phyloP scores from a whole-genome alignment of 2,888 invertebrate species.

The Blera fallax region DNA sequence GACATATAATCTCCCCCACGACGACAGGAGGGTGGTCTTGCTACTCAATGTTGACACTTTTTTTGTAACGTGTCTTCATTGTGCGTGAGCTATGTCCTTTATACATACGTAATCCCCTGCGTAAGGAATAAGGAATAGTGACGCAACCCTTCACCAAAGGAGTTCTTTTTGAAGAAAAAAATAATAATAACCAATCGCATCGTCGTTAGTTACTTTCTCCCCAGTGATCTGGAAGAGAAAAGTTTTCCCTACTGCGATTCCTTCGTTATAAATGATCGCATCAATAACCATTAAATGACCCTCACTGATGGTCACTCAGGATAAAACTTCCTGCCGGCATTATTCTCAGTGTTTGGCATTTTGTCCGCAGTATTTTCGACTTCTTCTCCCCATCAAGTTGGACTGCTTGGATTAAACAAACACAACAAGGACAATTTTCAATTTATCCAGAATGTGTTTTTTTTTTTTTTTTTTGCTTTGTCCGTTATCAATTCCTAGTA shows the following conservation, averaged over 20 bases:
- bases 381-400: constrained; percentile 36
- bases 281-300: constrained; percentile 76
- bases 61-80: constrained; percentile 56
- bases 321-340: constrained; percentile 74
- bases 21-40: constrained; percentile 53
- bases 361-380: constrained; percentile 31
- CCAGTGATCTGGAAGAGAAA: constrained; percentile 44
- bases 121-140: constrained; percentile 19
- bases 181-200: constrained; percentile 48
- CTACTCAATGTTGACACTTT: constrained; percentile 71
- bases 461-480: constrained; percentile 28
- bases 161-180: constrained; percentile 38
- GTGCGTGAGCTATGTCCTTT: constrained; percentile 57
- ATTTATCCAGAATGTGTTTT: constrained; percentile 61
- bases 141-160: constrained; percentile 54
- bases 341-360: constrained; percentile 53
- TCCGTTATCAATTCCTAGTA: constrained; percentile 66
- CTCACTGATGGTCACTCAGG: constrained; percentile 75
- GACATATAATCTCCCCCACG: constrained; percentile 65
- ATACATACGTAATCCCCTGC: constrained; percentile 36
- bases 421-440: constrained; percentile 62
- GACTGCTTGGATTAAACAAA: constrained; percentile 54
- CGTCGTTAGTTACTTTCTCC: constrained; percentile 33
- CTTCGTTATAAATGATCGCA: constrained; percentile 75
- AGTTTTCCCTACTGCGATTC: constrained; percentile 60